Evolutionary conservation across 2,113 vertebrate species (phyloP).

Genomic region (Epinephelus fuscoguttatus): DNA sequence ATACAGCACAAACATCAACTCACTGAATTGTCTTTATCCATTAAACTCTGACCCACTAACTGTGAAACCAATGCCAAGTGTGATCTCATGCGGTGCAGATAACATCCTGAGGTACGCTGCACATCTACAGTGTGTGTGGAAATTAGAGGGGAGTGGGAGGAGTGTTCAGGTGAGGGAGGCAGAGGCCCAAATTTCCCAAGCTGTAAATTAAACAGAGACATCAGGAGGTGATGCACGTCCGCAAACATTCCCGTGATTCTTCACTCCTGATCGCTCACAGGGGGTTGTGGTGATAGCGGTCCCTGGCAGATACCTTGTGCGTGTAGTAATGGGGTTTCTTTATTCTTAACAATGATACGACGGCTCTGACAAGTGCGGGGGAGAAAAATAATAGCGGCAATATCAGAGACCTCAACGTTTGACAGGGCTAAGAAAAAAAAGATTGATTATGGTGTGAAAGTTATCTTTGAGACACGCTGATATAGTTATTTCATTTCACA

Average conservation of each 20-base stretch:
- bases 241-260: conserved; percentile 68
- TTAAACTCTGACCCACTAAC: conserved; percentile 18
- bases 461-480: not conserved
- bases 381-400: not conserved
- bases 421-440: conserved; percentile 3
- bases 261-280: not conserved
- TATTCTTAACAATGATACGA: not conserved
- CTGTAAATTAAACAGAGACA: conserved; percentile 62
- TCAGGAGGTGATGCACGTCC: conserved; percentile 49
- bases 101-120: conserved; percentile 3
- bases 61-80: conserved; percentile 18
- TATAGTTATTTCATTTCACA: conserved; percentile 4
- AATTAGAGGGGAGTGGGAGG: conserved; percentile 19
- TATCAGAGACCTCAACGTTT: not conserved
- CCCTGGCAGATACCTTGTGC: conserved; percentile 4
- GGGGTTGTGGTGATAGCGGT: not conserved
- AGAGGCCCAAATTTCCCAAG: conserved; percentile 47
- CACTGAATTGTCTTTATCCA: conserved; percentile 14
- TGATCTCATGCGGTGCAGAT: conserved; percentile 42
- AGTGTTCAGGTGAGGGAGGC: conserved; percentile 45
- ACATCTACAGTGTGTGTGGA: not conserved
- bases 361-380: not conserved
- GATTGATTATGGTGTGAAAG: not conserved
- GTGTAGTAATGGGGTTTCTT: conserved; percentile 18
- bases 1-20: not conserved